These are phyloP conservation scores for Catharus ustulatus DNA, from an alignment of 2,797 vertebrate species.

Conservation along the genomic window DNA sequence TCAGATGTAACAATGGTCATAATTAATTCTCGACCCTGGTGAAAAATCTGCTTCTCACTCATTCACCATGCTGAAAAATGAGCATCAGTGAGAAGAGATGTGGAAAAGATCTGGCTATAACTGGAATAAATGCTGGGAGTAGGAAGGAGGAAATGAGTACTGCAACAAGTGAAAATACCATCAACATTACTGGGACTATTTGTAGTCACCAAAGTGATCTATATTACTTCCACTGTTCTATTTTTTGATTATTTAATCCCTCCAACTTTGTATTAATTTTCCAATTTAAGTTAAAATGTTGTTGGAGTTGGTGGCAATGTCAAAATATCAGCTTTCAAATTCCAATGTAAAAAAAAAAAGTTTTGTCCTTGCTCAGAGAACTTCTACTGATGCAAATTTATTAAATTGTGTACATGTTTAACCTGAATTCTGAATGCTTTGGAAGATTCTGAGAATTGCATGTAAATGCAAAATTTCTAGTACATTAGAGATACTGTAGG, in stretches of 20 bases:
- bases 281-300: background rate
- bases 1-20: background rate
- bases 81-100: background rate
- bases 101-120: background rate
- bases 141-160: background rate
- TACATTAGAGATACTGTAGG: background rate
- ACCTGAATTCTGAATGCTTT: background rate
- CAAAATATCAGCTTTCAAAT: background rate
- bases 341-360: fast-evolving
- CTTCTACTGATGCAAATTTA: background rate
- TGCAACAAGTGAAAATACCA: background rate
- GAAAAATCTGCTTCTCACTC: background rate
- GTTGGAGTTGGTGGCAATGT: background rate
- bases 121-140: background rate
- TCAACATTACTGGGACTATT: background rate
- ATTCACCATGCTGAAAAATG: background rate
- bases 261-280: background rate
- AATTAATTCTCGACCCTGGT: background rate
- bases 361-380: background rate
- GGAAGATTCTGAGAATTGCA: background rate
- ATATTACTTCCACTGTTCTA: background rate
- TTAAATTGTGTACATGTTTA: background rate
- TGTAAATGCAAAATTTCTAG: background rate
- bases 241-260: background rate
- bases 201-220: background rate